Evolutionary conservation across 2,797 vertebrate species (phyloP).

Genomic region (Neomorphus geoffroyi): DNA sequence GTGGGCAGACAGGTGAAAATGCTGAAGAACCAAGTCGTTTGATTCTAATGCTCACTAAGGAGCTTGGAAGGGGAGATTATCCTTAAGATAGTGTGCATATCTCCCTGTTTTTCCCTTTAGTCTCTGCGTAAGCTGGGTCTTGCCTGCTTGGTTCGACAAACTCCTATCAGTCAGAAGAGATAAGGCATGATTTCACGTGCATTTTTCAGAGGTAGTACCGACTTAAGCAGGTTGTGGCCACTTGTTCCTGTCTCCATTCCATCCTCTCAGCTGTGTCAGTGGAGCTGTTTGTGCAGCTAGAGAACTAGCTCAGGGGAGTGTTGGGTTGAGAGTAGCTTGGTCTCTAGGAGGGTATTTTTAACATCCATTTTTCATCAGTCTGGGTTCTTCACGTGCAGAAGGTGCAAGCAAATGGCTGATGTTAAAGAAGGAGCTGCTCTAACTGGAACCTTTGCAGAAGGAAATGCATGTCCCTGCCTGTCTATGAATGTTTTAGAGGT

Average conservation of each 20-base stretch:
- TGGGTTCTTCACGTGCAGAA: not conserved
- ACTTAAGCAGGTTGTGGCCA: conserved; percentile 31
- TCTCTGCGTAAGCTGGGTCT: not conserved
- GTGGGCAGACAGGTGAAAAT: not conserved
- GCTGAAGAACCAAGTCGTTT: not conserved
- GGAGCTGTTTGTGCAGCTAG: conserved; percentile 2
- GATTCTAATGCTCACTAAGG: conserved; percentile 22
- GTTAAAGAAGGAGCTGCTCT: not conserved
- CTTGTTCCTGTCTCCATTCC: conserved; percentile 7
- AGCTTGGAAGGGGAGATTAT: conserved; percentile 8
- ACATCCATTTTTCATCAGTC: accelerated
- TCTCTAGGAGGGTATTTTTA: not conserved
- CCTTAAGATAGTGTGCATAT: not conserved
- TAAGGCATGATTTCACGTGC: conserved; percentile 44
- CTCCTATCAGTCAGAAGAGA: not conserved
- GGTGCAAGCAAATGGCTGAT: not conserved
- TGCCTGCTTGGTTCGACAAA: not conserved
- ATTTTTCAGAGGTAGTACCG: not conserved
- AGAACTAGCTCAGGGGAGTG: not conserved
- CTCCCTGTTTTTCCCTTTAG: not conserved
- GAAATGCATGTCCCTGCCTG: not conserved
- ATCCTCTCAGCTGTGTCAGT: not conserved
- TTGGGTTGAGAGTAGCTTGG: not conserved
- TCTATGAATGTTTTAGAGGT: not conserved
- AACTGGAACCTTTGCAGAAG: not conserved